phyloP scores from a whole-genome alignment of 2,888 invertebrate genomes.

The Linhomoeus sp. region DNA sequence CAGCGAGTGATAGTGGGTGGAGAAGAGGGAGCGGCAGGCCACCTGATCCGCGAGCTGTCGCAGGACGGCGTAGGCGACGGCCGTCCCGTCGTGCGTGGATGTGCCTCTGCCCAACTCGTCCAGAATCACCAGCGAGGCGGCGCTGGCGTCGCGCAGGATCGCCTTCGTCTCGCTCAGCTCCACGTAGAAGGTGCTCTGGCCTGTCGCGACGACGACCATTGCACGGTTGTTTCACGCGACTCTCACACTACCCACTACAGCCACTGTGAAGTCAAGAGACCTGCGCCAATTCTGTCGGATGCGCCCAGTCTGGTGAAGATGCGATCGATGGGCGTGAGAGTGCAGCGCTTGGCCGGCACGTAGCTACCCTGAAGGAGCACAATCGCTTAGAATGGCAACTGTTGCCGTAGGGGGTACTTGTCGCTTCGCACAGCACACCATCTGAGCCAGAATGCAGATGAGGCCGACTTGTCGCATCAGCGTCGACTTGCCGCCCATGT shows the following conservation, averaged over 20 bases:
- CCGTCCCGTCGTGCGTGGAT: slow-evolving; percentile 85
- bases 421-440: slow-evolving; percentile 42
- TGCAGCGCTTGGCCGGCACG: slow-evolving; percentile 64
- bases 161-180: slow-evolving; percentile 77
- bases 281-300: slow-evolving; percentile 67
- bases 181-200: slow-evolving; percentile 35
- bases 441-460: slow-evolving; percentile 70
- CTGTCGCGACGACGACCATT: neutral
- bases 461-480: slow-evolving; percentile 86
- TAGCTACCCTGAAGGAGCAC: slow-evolving; percentile 51
- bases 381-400: too few relatives aligned
- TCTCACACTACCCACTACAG: neutral
- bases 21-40: slow-evolving; percentile 50
- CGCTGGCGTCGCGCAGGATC: slow-evolving; percentile 67
- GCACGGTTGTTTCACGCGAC: neutral
- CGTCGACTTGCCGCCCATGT: slow-evolving; percentile 98
- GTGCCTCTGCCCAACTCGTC: slow-evolving; percentile 67
- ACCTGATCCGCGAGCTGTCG: slow-evolving; percentile 12
- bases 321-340: slow-evolving; percentile 63
- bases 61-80: slow-evolving; percentile 78
- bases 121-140: slow-evolving; percentile 68
- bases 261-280: too few relatives aligned
- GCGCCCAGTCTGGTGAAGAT: slow-evolving; percentile 94
- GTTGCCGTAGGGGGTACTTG: neutral
- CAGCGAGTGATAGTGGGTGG: slow-evolving; percentile 75